Base-by-base conservation (phyloP, 1,140 invertebrate genomes). In the Armadillidium nasatum region DNA sequence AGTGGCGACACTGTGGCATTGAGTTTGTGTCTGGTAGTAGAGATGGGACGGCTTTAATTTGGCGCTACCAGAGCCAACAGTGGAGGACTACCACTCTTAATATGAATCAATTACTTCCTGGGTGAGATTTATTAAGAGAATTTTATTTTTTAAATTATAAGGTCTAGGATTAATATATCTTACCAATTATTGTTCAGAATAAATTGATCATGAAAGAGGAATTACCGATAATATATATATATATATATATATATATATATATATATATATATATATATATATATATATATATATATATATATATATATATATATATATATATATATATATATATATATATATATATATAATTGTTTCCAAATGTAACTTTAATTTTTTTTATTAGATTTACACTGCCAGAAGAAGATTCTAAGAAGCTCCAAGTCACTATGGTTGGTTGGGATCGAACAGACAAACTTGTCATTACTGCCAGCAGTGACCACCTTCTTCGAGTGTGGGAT, bases 361-460 rank as follows among this genome's bases (percentile, higher is more conserved):
- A 33, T 33, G 33, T 33, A 33, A 33, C 33, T 33, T 33, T 33
- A 33, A 33, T 33, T 33, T 33, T 33, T 33, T 33, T 60, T 4
- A 60, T 19, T 7, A 60, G 50, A 7, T 60, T 60, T 19, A 60
- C 11, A 13, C 11, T 60, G 11, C 11, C 50, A 13, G 50, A 60
- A 60, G 50, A 60, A 60, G 50, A 60, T 15, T 60, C 50, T 3
- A 60, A 7, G 81, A 92, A 92, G 82, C 84, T 91, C 15, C 90
- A 92, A 85, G 95, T 99, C 0, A 96, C 94, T 0, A 99, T 99
- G 95, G 95, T 99, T 4, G 91, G 90, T 45, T 99, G 97, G 97
- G 94, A 93, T 85, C 86, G 88, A 67, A 93, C 94, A 74, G 96
- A 99, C 84, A 86, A 88, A 19, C 91, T 89, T 84, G 92, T 97